Evolutionary conservation across 2,797 vertebrate species (phyloP), one percentile per base, ranked within the genome.

Genomic region (Dermochelys coriacea): DNA sequence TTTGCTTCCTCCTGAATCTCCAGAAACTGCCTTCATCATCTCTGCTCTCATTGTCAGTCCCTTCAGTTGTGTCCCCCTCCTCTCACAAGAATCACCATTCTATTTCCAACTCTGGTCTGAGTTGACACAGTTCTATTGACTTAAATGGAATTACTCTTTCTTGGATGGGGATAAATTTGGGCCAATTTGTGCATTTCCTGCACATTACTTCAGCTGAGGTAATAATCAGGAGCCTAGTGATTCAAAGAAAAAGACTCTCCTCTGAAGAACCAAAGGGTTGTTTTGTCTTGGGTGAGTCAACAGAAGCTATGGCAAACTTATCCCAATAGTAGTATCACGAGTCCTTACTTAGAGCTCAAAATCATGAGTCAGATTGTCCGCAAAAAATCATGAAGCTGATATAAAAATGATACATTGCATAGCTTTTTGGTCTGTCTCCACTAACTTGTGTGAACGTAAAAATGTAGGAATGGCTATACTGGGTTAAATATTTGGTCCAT

Each of bases 1-100:
- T 87, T 91, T 75, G 57, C 18, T 92, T 51, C 88, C 88, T 49
- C 64, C 74, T 84, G 68, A 94, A 94, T 94, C 88, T 91, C 8
- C 37, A 89, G 93, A 91, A 87, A 71, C 45, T 74, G 47, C 11
- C 80, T 93, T 89, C 57, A 68, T 41, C 21, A 41, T 23, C 68
- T 71, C 68, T 71, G 37, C 29, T 51, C 78, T 86, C 68, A 41
- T 37, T 91, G 93, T 86, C 57, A 89, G 85, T 78, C 59, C 45
- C 4, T 80, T 93, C 83, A 89, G 59, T 37, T 89, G 21, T 12
- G 2, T 78, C 11, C 18, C 47, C 3, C 41, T 94, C 19, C 2
- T 87, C 84, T 92, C 55, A 47, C 74, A 86, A 85, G 90, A 94
- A 23, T 27, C 37, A 1, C 12, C 87, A 25, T 84, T 45, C 25